Evolutionary conservation across 2,113 vertebrate genomes (phyloP), one percentile per base, ranked within the genome.

Genomic region (Puma concolor): DNA sequence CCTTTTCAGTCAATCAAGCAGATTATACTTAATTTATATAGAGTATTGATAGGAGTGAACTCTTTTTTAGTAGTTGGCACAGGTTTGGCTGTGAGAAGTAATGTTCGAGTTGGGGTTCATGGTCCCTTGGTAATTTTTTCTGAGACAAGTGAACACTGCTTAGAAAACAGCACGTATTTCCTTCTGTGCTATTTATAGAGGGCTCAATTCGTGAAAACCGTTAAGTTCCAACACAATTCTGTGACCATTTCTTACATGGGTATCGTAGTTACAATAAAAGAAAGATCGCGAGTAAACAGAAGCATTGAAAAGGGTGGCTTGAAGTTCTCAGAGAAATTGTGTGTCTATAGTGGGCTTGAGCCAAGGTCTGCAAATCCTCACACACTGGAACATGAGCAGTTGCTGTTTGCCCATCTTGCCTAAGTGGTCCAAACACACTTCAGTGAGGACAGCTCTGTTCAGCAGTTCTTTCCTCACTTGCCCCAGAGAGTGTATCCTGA

Each of bases 31-130:
- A 41, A 17, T 41, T 91, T 90, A 84, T 93, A 81, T 76, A 88
- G 82, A 93, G 95, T 29, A 85, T 54, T 92, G 54, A 52, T 63
- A 50, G 36, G 60, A 95, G 94, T 81, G 74, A 95, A 96, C 88
- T 94, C 69, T 96, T 97, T 98, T 97, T 96, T 90, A 71, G 33
- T 96, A 90, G 67, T 86, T 50, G 71, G 52, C 86, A 94, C 72
- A 67, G 84, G 91, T 80, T 93, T 97, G 83, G 82, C 76, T 97
- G 94, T 97, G 19, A 44, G 91, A 98, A 94, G 76, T 89, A 74
- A 97, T 91, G 0, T 94, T 94, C 52, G 27, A 86, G 88, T 33
- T 91, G 85, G 88, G 60, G 79, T 71, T 89, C 44, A 13, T 19
- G 57, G 41, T 66, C 27, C 54, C 33, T 60, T 48, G 23, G 60